phyloP scores from a whole-genome alignment of 2,113 vertebrate genomes.

The Anser cygnoides region DNA sequence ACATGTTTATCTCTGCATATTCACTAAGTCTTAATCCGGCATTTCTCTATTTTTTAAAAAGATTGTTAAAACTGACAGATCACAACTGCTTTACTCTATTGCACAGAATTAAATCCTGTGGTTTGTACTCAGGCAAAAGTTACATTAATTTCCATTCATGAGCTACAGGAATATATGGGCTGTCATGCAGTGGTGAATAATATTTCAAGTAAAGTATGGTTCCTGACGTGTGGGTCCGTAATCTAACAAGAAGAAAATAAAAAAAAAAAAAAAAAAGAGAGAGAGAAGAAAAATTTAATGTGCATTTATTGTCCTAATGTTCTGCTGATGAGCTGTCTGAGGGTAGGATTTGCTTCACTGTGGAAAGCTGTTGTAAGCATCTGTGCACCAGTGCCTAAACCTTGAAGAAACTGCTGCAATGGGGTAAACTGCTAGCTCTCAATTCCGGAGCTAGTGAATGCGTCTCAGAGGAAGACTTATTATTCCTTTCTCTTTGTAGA shows the following conservation, averaged over 20 bases:
- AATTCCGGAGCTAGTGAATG: not conserved
- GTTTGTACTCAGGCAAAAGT: not conserved
- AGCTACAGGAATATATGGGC: not conserved
- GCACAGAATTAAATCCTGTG: not conserved
- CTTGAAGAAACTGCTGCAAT: not conserved
- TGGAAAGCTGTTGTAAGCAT: not conserved
- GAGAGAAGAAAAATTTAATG: not conserved
- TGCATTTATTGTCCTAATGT: not conserved
- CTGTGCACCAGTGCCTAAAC: not conserved
- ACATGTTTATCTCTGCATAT: not conserved
- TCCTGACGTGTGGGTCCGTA: not conserved
- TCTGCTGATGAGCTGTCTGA: not conserved
- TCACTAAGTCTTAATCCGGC: not conserved
- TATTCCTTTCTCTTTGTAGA: not conserved
- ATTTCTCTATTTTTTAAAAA: slow-evolving; percentile 12
- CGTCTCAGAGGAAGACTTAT: not conserved
- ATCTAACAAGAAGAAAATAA: not conserved
- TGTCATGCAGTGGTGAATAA: not conserved
- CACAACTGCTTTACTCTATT: not conserved
- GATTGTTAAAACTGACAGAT: not conserved
- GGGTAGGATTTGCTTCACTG: not conserved
- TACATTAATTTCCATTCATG: not conserved
- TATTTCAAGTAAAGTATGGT: not conserved
- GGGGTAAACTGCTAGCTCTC: not conserved
- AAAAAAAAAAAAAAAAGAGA: not conserved